Evolutionary conservation across 2,113 vertebrate species (phyloP).

Genomic region (Aspidoscelis tigris): DNA sequence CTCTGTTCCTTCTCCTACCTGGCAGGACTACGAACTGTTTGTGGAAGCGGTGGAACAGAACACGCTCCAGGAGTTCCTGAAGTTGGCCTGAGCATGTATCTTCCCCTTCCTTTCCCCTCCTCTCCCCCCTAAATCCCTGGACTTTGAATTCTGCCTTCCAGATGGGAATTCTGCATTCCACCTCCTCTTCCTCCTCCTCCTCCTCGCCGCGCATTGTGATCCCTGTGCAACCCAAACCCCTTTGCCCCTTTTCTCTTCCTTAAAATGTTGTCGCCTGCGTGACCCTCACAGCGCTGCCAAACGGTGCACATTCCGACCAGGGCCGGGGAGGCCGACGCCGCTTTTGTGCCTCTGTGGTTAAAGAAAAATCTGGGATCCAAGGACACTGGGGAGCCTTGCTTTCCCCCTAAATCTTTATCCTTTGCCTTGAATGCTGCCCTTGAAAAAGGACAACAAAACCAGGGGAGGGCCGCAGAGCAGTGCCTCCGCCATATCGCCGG

Average conservation of each 20-base stretch:
- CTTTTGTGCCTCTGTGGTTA: slow-evolving; percentile 66
- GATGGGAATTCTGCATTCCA: slow-evolving; percentile 35
- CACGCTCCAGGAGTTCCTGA: slow-evolving; percentile 91
- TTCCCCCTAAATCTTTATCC: slow-evolving; percentile 18
- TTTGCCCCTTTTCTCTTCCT: slow-evolving; percentile 58
- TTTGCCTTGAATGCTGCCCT: background rate
- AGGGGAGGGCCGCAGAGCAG: background rate
- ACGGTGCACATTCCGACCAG: slow-evolving; percentile 38
- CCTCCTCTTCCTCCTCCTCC: slow-evolving; percentile 54
- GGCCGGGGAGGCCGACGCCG: slow-evolving; percentile 51
- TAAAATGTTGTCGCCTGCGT: slow-evolving; percentile 40
- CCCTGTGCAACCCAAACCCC: slow-evolving; percentile 73
- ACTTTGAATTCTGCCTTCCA: slow-evolving; percentile 62
- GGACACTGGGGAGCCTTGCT: slow-evolving; percentile 2
- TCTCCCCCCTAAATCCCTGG: slow-evolving; percentile 1
- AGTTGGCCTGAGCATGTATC: slow-evolving; percentile 84
- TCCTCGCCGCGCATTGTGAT: slow-evolving; percentile 56
- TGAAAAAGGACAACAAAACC: slow-evolving; percentile 34
- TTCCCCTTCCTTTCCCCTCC: background rate
- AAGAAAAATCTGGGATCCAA: slow-evolving; percentile 50
- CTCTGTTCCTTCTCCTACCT: slow-evolving; percentile 40
- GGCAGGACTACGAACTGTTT: slow-evolving; percentile 91
- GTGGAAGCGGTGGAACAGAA: slow-evolving; percentile 92
- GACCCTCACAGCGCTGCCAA: slow-evolving; percentile 23
- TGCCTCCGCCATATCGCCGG: slow-evolving; percentile 39